These are phyloP conservation scores for Neosilurus mollespiculum DNA, from an alignment of 2,797 vertebrate genomes.

Conservation along the genomic window DNA sequence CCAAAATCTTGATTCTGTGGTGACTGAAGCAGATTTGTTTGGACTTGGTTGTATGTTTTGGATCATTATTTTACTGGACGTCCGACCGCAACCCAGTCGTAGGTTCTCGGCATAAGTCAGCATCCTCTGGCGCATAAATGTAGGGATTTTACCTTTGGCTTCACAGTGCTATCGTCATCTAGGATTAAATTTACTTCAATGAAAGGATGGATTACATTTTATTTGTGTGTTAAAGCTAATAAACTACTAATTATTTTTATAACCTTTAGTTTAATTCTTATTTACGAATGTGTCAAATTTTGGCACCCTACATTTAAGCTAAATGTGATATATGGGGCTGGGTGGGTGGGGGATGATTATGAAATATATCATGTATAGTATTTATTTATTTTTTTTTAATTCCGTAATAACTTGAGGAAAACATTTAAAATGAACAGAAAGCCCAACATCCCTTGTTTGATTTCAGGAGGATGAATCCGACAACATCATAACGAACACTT, in stretches of 20 bases:
- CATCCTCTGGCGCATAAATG: not conserved
- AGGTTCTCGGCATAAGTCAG: too few species aligned
- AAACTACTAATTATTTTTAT: not conserved
- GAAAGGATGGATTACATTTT: not conserved
- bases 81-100: not conserved
- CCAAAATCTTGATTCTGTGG: not conserved
- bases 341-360: too few species aligned
- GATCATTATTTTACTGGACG: not conserved
- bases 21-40: not conserved
- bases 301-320: not conserved
- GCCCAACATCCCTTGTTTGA: slow-evolving; percentile 21
- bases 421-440: not conserved
- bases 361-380: too few species aligned
- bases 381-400: too few species aligned
- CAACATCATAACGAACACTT: slow-evolving; percentile 39
- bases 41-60: not conserved
- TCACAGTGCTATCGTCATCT: not conserved
- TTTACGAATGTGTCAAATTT: not conserved
- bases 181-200: not conserved
- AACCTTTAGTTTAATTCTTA: not conserved
- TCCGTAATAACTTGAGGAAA: not conserved
- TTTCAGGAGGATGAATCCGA: slow-evolving; percentile 65
- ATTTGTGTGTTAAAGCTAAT: not conserved
- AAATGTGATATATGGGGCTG: not conserved
- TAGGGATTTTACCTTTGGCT: not conserved